Conservation (phyloP, 2,888 invertebrate species). For the Volucella bombylans region DNA sequence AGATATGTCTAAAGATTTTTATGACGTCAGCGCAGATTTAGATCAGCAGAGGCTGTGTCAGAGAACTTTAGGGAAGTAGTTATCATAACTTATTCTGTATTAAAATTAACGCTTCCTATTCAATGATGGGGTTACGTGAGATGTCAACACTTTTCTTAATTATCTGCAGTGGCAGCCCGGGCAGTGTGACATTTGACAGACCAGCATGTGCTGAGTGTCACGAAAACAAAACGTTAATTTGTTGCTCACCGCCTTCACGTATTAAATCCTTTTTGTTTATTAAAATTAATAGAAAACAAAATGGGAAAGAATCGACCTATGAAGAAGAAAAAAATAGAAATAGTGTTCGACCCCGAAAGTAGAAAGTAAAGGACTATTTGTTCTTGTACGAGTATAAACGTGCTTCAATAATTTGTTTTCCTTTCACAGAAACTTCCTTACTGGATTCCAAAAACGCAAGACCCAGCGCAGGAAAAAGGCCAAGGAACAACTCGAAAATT, state of each 20-base stretch:
- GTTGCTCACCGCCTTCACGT: background rate
- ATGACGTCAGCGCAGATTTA: too few species aligned
- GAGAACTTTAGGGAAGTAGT: too few species aligned
- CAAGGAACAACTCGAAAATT: slow-evolving; percentile 87
- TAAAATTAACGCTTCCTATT: too few species aligned
- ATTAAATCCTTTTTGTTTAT: too few species aligned
- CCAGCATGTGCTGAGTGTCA: slow-evolving; percentile 13
- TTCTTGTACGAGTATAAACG: background rate
- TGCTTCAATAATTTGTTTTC: slow-evolving; percentile 1
- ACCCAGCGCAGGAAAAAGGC: slow-evolving; percentile 89
- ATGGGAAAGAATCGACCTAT: slow-evolving; percentile 78
- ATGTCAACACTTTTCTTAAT: too few species aligned
- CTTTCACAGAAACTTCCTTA: slow-evolving; percentile 87
- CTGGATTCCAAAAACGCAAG: slow-evolving; percentile 92
- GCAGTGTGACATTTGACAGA: slow-evolving; percentile 1
- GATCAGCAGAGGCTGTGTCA: too few species aligned
- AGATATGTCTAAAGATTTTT: too few species aligned
- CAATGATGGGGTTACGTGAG: too few species aligned
- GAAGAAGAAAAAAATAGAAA: slow-evolving; percentile 83
- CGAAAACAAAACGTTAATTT: slow-evolving; percentile 8
- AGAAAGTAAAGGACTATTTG: slow-evolving; percentile 83
- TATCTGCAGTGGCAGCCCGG: background rate
- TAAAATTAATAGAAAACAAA: background rate
- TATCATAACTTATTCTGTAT: too few species aligned
- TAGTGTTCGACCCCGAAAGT: slow-evolving; percentile 86